Evolutionary conservation across 2,797 vertebrate species (phyloP), one percentile per base, ranked within the genome.

Genomic region (Tamandua tetradactyla): DNA sequence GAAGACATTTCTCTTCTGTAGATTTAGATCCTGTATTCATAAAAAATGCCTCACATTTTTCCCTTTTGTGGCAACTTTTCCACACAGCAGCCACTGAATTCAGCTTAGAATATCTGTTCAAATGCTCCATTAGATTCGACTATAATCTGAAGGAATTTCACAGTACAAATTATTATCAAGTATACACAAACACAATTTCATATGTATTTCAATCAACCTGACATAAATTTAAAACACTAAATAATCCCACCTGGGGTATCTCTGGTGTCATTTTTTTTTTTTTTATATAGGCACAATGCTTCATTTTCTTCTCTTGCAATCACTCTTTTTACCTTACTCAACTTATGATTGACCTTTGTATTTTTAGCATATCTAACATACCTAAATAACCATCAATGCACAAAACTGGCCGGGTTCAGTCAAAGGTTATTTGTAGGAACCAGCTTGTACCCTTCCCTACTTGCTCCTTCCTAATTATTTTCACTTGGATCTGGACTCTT

Each of bases 71-170:
- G 80, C 87, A 87, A 12, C 20, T 69, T 86, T 87, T 79, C 78
- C 25, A 69, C 9, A 93, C 22, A 87, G 68, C 30, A 59, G 32
- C 32, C 59, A 94, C 7, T 68, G 55, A 68, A 80, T 84, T 79
- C 13, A 94, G 20, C 20, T 84, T 62, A 69, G 75, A 74, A 37
- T 47, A 92, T 14, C 18, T 89, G 74, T 81, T 95, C 35, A 94
- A 91, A 94, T 37, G 30, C 40, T 72, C 40, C 62, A 91, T 44
- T 93, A 61, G 83, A 82, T 94, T 90, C 57, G 95, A 93, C 18
- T 75, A 35, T 44, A 57, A 71, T 35, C 27, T 62, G 35, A 95
- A 84, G 83, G 55, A 49, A 89, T 71, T 93, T 93, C 55, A 75
- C 82, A 35, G 42, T 72, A 87, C 25, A 89, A 79, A 80, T 81